These are phyloP conservation scores for Pelvicachromis taeniatus DNA, from an alignment of 2,113 vertebrate species.

Conservation along the genomic window DNA sequence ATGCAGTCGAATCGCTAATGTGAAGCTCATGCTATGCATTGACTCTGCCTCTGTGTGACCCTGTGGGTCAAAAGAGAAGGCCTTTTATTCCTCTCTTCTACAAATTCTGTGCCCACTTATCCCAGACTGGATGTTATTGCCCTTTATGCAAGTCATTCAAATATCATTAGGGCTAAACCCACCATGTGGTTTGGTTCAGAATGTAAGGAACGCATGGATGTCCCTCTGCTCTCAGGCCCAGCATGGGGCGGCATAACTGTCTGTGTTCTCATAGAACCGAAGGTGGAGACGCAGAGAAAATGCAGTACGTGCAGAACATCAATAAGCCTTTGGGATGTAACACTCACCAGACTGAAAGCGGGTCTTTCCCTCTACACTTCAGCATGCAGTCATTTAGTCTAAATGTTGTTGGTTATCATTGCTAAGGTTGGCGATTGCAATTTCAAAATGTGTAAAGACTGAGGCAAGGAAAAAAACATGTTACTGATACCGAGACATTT, in stretches of 20 bases:
- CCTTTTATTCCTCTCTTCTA: neutral
- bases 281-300: conserved; percentile 19
- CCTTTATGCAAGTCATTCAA: conserved; percentile 65
- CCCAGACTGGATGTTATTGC: conserved; percentile 40
- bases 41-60: neutral
- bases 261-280: conserved; percentile 6
- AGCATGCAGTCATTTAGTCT: neutral
- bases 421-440: neutral
- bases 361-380: neutral
- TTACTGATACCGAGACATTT: neutral
- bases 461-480: neutral
- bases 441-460: neutral
- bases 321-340: conserved; percentile 9
- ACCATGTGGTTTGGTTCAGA: conserved; percentile 59
- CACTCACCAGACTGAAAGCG: neutral
- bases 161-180: conserved; percentile 61
- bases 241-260: conserved; percentile 38
- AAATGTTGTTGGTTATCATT: neutral
- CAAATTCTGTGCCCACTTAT: conserved; percentile 43
- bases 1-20: conserved; percentile 7
- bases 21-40: conserved; percentile 39
- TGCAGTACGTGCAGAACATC: neutral
- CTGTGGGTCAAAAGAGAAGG: neutral
- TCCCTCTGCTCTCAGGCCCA: conserved; percentile 37
- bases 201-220: conserved; percentile 57